Evolutionary conservation across 2,797 vertebrate species (phyloP), one percentile per base, ranked within the genome.

Genomic region (Pelodytes ibericus): DNA sequence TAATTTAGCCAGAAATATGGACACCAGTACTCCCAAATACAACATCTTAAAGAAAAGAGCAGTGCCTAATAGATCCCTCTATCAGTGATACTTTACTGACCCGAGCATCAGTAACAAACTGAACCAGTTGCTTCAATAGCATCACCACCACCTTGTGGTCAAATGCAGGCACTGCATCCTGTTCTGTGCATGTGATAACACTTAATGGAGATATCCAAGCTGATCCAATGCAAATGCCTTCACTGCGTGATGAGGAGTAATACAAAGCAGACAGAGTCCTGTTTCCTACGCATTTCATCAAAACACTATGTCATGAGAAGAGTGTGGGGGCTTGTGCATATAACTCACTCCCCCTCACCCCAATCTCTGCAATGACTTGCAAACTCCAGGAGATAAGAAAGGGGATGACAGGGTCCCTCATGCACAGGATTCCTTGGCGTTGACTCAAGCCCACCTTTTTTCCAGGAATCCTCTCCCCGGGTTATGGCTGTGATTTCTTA

Each of bases 241-340:
- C 7, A 39, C 69, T 78, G 69, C 56, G 69, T 78, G 69, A 64
- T 78, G 41, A 22, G 13, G 51, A 67, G 60, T 72, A 78, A 72
- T 67, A 66, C 56, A 77, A 77, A 77, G 69, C 75, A 78, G 75
- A 77, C 75, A 39, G 62, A 26, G 60, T 72, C 62, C 69, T 51
- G n/a, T 51, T 67, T 67, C 69, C 69, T 60, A 61, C 20, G 53
- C 62, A 72, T 78, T 78, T 72, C 69, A 78, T 72, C 75, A 78
- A 72, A 53, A 78, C 69, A 78, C 75, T 67, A 58, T 74, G 69
- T 78, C 62, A 72, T 72, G 69, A 61, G 25, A 47, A 53, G 31
- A 75, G 73, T 53, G 60, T 53, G 60, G 71, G 60, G 71, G 60
- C 44, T 31, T 64, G 57, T 67, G 69, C 67, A 64, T 78, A 60